phyloP scores from a whole-genome alignment of 2,113 vertebrate species.

The Ellobius talpinus region DNA sequence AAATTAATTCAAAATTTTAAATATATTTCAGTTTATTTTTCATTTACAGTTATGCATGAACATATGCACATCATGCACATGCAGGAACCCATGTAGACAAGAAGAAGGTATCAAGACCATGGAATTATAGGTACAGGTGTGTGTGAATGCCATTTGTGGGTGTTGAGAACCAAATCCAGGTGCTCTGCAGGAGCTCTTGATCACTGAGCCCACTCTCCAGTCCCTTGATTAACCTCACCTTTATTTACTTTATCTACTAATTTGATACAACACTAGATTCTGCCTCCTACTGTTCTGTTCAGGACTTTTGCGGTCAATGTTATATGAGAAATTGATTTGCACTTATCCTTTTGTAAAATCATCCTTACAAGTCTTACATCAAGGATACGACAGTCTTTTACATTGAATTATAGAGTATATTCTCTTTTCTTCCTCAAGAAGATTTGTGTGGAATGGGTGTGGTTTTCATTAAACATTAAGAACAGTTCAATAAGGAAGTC shows the following conservation, averaged over 20 bases:
- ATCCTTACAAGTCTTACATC: neutral
- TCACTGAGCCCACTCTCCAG: neutral
- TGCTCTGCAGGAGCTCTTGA: neutral
- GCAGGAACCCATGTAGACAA: neutral
- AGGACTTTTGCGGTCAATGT: neutral
- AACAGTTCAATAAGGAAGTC: constrained; percentile 7
- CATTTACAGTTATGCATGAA: neutral
- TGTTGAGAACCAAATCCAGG: neutral
- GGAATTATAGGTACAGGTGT: neutral
- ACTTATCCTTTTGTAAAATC: neutral
- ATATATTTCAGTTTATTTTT: neutral
- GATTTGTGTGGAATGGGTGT: neutral
- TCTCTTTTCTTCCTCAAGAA: neutral
- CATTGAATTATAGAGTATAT: constrained; percentile 32
- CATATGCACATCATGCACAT: too few species aligned
- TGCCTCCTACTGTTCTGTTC: neutral
- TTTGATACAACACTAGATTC: neutral
- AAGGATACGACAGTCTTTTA: neutral
- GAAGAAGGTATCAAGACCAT: neutral
- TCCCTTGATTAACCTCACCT: neutral
- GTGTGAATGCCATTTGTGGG: neutral
- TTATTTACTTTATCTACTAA: neutral
- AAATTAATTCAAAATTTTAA: neutral
- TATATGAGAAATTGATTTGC: neutral
- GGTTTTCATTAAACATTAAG: neutral